Percentiles rank a stretch among this genome's conserved stretches.
Conservation (phyloP, 2,888 invertebrate genomes). For the Microctonus hyperodae region DNA sequence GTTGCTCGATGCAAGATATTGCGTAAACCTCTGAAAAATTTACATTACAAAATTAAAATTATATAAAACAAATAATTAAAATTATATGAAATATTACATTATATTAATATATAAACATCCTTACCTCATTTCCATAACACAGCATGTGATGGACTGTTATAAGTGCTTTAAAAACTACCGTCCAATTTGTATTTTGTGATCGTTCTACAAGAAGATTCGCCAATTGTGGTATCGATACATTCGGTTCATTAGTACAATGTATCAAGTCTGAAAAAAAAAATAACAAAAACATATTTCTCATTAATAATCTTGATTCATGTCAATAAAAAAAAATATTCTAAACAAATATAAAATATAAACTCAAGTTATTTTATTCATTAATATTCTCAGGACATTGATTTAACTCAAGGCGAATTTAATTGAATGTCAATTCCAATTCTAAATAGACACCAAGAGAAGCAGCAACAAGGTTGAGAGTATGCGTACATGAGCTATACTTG, state of each 20-base stretch:
- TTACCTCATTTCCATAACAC: constrained; percentile 99
- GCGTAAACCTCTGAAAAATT: constrained; percentile 92
- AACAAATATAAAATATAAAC: not conserved
- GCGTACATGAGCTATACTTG: not conserved
- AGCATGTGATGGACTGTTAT: constrained; percentile 98
- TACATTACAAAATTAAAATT: constrained; percentile 28
- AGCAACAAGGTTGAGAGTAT: constrained; percentile 3
- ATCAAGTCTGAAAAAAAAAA: constrained; percentile 86
- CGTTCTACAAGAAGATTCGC: constrained; percentile 98
- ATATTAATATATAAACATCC: constrained; percentile 42
- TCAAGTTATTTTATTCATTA: not conserved
- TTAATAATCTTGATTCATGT: not conserved
- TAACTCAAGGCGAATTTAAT: constrained; percentile 10
- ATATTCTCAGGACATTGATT: not conserved
- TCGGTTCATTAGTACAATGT: constrained; percentile 99
- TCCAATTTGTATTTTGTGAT: constrained; percentile 98
- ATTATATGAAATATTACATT: constrained; percentile 17
- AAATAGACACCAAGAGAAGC: not conserved
- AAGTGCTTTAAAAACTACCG: constrained; percentile 97
- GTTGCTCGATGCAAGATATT: constrained; percentile 99
- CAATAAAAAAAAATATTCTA: not conserved
- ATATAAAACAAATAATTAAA: constrained; percentile 8
- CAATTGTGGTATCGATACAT: constrained; percentile 98
- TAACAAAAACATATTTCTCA: not conserved
- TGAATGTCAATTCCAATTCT: constrained; percentile 7